Evolutionary conservation across 2,113 vertebrate species (phyloP).

Genomic region (Dolichallabes microphthalmus): DNA sequence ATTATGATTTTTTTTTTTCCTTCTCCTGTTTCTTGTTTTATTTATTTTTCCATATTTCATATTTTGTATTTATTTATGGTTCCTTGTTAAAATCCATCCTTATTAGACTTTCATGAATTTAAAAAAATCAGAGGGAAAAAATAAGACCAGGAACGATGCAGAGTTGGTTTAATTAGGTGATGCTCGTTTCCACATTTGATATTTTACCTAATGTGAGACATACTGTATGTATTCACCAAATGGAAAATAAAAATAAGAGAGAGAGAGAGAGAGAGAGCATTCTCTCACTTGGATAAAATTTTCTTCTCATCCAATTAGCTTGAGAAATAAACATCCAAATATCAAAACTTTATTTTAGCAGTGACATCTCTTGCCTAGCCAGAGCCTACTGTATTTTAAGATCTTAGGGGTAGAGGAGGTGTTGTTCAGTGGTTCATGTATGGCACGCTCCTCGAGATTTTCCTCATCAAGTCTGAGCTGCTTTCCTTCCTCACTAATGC

Average conservation of each 20-base stretch:
- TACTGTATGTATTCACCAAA: conserved; percentile 4
- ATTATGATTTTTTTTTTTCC: too few species aligned
- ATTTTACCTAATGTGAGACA: not conserved
- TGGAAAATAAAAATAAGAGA: too few species aligned
- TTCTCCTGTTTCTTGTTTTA: not conserved
- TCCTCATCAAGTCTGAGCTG: conserved; percentile 5
- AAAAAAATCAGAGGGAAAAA: not conserved
- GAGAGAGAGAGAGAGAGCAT: not conserved
- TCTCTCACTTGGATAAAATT: conserved; percentile 17
- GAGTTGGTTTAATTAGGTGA: conserved; percentile 33
- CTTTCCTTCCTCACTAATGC: not conserved
- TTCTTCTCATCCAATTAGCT: conserved; percentile 16
- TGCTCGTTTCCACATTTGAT: conserved; percentile 3
- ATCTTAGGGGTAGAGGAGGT: conserved; percentile 19
- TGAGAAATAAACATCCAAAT: conserved; percentile 35
- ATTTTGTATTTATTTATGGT: not conserved
- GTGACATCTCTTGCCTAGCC: conserved; percentile 9
- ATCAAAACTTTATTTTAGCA: conserved; percentile 28
- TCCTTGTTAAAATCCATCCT: not conserved
- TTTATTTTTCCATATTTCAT: not conserved
- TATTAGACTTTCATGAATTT: not conserved
- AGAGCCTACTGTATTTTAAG: conserved; percentile 32
- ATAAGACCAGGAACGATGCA: not conserved
- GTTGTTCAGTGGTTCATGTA: not conserved
- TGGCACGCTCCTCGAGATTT: conserved; percentile 9